Evolutionary conservation across 2,797 vertebrate genomes (phyloP).

Genomic region (Enteromius radiatus): DNA sequence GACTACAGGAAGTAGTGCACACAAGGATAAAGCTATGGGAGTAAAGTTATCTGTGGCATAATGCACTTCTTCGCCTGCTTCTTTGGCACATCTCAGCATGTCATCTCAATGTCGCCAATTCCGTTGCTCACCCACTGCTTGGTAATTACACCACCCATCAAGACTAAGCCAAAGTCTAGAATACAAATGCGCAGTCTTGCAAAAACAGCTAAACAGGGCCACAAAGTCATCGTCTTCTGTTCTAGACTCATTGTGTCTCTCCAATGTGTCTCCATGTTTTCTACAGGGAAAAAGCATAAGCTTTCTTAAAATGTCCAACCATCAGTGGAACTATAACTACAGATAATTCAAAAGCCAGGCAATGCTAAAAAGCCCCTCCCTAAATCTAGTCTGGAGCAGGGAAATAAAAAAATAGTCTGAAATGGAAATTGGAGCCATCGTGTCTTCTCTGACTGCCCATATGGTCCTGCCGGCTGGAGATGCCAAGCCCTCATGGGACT

Average conservation of each 20-base stretch:
- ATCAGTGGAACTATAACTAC: slow-evolving; percentile 23
- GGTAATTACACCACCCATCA: slow-evolving; percentile 73
- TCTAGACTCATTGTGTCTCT: not conserved
- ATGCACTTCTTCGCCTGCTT: slow-evolving; percentile 53
- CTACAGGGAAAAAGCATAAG: slow-evolving; percentile 18
- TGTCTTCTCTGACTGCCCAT: slow-evolving; percentile 62
- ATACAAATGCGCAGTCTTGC: slow-evolving; percentile 63
- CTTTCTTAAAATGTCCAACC: slow-evolving; percentile 42
- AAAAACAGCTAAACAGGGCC: slow-evolving; percentile 50
- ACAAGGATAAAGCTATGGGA: slow-evolving; percentile 22
- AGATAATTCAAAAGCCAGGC: slow-evolving; percentile 9
- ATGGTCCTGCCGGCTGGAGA: slow-evolving; percentile 67
- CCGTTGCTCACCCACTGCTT: slow-evolving; percentile 60
- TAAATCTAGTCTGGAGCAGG: slow-evolving; percentile 36
- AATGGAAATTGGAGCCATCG: slow-evolving; percentile 64
- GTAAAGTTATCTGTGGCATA: slow-evolving; percentile 27
- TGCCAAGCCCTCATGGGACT: slow-evolving; percentile 67
- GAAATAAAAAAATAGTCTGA: slow-evolving; percentile 33
- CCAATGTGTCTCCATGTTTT: not conserved
- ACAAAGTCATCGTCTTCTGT: slow-evolving; percentile 35
- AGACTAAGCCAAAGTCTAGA: slow-evolving; percentile 59
- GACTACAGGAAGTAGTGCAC: slow-evolving; percentile 6
- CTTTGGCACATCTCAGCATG: slow-evolving; percentile 63
- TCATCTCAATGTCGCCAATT: slow-evolving; percentile 55
- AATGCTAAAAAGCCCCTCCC: not conserved